Evolutionary conservation across 2,888 invertebrate genomes (phyloP), one percentile per base, ranked within the genome.

Genomic region (Hyles lineata): DNA sequence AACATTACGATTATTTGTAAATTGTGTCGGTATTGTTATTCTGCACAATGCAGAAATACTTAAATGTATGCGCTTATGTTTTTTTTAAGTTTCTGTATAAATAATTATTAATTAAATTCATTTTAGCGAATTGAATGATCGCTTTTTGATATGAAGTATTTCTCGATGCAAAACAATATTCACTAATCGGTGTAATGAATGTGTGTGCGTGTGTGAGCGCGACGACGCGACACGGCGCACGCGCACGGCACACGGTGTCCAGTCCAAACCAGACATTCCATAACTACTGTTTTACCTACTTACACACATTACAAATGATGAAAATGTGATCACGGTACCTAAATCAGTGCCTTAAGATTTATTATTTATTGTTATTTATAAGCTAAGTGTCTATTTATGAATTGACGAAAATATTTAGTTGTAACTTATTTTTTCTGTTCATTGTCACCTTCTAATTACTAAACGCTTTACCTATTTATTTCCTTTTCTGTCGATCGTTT

Each of bases 41-140:
- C 94, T 94, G 94, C 94, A 94, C 90, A 94, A 94, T 94, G 94
- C 94, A 89, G 94, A 94, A 94, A 93, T 94, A 94, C 90, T 93
- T 93, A 91, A 91, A 89, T 92, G 92, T 94, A 93, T 94, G 94
- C 94, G 94, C 94, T 94, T 94, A 94, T 93, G 87, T 91, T 90
- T 88, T 86, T 90, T 89, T 87, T 90, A 90, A 87, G 87, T 90
- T 86, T 89, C 89, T 93, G 90, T 93, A 90, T 87, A 90, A 87
- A 88, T 87, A 85, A 84, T 86, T 82, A 82, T 78, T 75, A 80
- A 80, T 81, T 78, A 83, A 84, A 86, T 81, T 86, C 85, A 85
- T 81, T 81, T 88, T 89, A 91, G 91, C 83, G 82, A 89, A 89
- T 89, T 86, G 86, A 84, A 84, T 83, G 86, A 83, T 84, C 82